Evolutionary conservation across 2,797 vertebrate genomes (phyloP).

Genomic region (Anas georgica): DNA sequence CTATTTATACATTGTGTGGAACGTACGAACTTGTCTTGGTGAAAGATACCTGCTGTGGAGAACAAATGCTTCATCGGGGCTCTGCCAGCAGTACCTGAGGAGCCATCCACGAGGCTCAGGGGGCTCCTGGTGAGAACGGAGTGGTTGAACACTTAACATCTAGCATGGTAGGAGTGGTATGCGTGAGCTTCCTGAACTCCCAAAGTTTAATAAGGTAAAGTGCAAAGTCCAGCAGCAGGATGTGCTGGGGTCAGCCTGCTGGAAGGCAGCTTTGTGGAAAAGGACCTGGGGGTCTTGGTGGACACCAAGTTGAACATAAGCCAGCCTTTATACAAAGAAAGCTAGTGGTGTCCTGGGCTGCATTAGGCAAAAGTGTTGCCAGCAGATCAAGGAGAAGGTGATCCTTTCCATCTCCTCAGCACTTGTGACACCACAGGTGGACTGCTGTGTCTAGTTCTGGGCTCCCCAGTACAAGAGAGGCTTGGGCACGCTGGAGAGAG

Average conservation of each 20-base stretch:
- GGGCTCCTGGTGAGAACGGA: not conserved
- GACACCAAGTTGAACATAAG: not conserved
- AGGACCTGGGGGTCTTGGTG: not conserved
- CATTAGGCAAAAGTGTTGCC: not conserved
- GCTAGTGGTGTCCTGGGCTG: not conserved
- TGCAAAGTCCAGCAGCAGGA: not conserved
- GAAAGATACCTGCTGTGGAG: not conserved
- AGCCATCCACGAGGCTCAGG: not conserved
- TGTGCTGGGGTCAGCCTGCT: not conserved
- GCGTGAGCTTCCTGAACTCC: not conserved
- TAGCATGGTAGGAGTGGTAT: not conserved
- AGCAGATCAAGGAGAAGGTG: no score
- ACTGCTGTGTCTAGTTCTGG: not conserved
- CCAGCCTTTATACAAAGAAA: not conserved
- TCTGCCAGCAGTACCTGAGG: not conserved
- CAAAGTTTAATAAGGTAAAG: not conserved
- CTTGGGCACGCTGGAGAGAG: no score
- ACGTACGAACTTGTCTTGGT: not conserved
- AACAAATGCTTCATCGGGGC: not conserved
- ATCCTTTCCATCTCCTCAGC: not conserved
- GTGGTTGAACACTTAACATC: not conserved
- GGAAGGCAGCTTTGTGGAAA: not conserved
- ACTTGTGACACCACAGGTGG: not conserved
- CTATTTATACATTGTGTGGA: not conserved
- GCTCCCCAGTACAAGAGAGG: not conserved